Percentiles rank a stretch among this genome's conserved stretches.
Evolutionary conservation across 2,888 invertebrate species (phyloP).

Genomic region (Apocheima hispidaria): DNA sequence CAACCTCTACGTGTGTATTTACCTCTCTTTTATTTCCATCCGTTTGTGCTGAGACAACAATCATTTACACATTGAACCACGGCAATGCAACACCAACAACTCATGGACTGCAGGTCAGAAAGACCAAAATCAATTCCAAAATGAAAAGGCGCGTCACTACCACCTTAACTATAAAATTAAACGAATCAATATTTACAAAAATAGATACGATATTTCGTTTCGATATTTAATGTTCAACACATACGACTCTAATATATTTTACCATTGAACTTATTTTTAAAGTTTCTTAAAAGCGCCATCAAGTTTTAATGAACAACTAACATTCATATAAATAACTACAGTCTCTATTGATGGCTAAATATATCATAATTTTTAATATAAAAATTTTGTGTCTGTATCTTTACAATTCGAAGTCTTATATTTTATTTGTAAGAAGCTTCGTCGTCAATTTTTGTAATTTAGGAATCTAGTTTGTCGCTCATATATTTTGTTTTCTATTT

Average conservation of each 20-base stretch:
- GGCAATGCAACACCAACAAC: slow-evolving; percentile 47
- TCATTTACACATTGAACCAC: slow-evolving; percentile 52
- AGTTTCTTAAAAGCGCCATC: slow-evolving; percentile 70
- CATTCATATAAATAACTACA: slow-evolving; percentile 80
- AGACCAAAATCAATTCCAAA: slow-evolving; percentile 49
- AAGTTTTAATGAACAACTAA: slow-evolving; percentile 72
- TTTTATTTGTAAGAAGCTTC: slow-evolving; percentile 54
- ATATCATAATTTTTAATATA: slow-evolving; percentile 56
- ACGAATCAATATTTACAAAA: slow-evolving; percentile 67
- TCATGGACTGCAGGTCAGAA: slow-evolving; percentile 52
- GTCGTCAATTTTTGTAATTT: slow-evolving; percentile 58
- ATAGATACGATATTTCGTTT: slow-evolving; percentile 47
- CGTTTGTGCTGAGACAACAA: slow-evolving; percentile 56
- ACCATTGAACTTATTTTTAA: slow-evolving; percentile 57
- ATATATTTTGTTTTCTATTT: slow-evolving; percentile 35
- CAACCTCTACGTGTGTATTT: slow-evolving; percentile 64
- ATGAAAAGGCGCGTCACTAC: slow-evolving; percentile 46
- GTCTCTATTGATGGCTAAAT: slow-evolving; percentile 74
- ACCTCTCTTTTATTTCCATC: slow-evolving; percentile 61
- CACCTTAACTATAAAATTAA: slow-evolving; percentile 50
- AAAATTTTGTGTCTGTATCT: slow-evolving; percentile 47
- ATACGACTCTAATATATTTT: slow-evolving; percentile 51
- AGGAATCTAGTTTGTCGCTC: slow-evolving; percentile 53
- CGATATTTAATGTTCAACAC: no score
- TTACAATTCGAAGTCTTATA: slow-evolving; percentile 46